Base-by-base conservation (phyloP, 37 sponge, comb jelly and placozoan species). In the Aplysina aerophoba region DNA sequence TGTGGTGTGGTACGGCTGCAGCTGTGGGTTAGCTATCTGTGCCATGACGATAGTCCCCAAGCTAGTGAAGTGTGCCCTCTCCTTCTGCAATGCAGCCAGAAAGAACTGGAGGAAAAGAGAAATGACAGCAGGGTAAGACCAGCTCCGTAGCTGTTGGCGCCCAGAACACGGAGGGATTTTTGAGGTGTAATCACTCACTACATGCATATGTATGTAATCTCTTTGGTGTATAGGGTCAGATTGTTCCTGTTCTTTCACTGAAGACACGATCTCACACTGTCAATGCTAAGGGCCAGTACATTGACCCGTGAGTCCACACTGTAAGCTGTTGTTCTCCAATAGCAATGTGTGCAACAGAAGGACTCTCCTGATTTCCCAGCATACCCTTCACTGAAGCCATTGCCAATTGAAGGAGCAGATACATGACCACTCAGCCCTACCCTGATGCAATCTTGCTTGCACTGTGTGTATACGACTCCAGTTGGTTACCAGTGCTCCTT, bases 221-320 rank as follows among this genome's bases (percentile, higher is more conserved):
- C 8, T 8, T 34, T 33, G 27, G 56, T 81, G n/a, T n/a, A n/a
- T 17, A 86, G 79, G 36, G 41, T 33, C 64, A 57, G 20, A 6
- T 77, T 20, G 39, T 84, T 15, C 84, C 84, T 5, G 58, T 93
- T 0, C 66, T 87, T 14, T 64, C 89, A n/a, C 68, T 55, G 25
- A 78, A 73, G n/a, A 92, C 89, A 27, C 73, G 95, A 67, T 75
- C 90, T 0, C 41, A 79, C 20, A 91, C 91, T 14, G 95, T 94
- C 54, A 87, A 94, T 85, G 77, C 95, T 24, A 86, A 80, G 61
- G 95, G 95, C 72, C 67, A 89, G 33, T 94, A 94, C 61, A 63
- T 91, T 57, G 88, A 91, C 22, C 37, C 56, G 53, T 59, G 56
- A 57, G 30, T 56, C 2, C 21, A 53, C 50, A 11, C 6, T 8